Base-by-base conservation (phyloP, 2,113 vertebrate genomes). In the Siniperca knerii region DNA sequence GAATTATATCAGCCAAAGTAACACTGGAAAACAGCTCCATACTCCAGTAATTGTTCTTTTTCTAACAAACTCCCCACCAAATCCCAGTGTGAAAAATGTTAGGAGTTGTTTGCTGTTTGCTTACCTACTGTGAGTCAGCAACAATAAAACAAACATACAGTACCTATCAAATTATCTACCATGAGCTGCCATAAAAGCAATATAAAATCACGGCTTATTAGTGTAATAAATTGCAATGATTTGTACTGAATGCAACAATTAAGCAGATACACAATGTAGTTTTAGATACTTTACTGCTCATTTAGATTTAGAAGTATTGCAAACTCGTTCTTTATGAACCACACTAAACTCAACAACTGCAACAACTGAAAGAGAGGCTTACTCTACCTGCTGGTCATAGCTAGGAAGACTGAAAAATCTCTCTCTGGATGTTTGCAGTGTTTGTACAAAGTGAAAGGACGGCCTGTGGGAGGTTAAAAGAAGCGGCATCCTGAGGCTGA, bases 401-500 rank as follows among this genome's bases (percentile, higher is more conserved):
- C 44, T 21, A 40, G 29, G 11, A 50, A 52, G 62, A 83, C 21
- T 18, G 25, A 82, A 44, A 78, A 68, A 60, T 48, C 44, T 83
- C 61, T 40, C 23, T 66, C 33, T 77, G 48, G 57, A 58, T 73
- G 52, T 65, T 79, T 67, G 29, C 46, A 11, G 50, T 52, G 74
- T 82, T 77, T 57, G 46, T 65, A 67, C 20, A 21, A 42, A 67
- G 64, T 68, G 55, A 75, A 72, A 44, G 67, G 20, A 60, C 48
- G 37, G 35, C 18, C 29, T 68, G 42, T 82, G 68, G 67, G 55
- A 55, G 58, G 70, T 64, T 66, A 67, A 81, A 76, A 62, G 15
- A 87, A 82, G 37, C 62, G 29, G 29, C 73, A 85, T 84, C 78
- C 72, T 66, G 13, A 37, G 64, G 74, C 66, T 82, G 67, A 75